Base-by-base conservation (phyloP, 2,888 invertebrate species). In the Tiphia femorata region DNA sequence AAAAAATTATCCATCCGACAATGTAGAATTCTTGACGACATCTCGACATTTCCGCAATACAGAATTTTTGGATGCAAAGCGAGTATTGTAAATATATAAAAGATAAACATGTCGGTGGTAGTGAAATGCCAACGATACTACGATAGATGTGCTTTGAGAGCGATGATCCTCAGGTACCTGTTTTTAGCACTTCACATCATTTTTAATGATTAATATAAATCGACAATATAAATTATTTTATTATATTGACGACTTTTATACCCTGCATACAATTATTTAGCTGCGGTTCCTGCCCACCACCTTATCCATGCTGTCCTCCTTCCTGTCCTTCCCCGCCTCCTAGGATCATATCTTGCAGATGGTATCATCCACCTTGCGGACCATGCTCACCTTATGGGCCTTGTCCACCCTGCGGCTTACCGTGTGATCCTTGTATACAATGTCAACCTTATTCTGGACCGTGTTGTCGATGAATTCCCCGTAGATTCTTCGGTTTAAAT, bases 121-220 rank as follows among this genome's bases (percentile, higher is more conserved):
- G 57, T 75, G 19, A 70, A 59, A 47, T 69, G 70, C 43, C 54
- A 57, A 16, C 62, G 67, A 27, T 49, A 50, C 12, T 63, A 59
- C 43, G 44, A 41, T 10, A 67, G 60, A 41, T 23, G 21, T 6
- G 41, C 43, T 6, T 12, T 67, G 21, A 62, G 40, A 40, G 35
- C 20, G 6, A 66, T 66, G 0, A 65, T 70, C 14, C 44, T 64
- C 59, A 62, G 65, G 71, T 71, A 46, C 29, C 27, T 6, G n/a
- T n/a, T n/a, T n/a, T n/a, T n/a, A n/a, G n/a, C n/a, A n/a, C n/a
- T n/a, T n/a, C n/a, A n/a, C n/a, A n/a, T n/a, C n/a, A n/a, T n/a
- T n/a, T n/a, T n/a, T n/a, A 33, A 33, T 33, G 1, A 14, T 33
- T 8, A 33, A 1, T 33, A 14, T 3, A 33, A 33, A 6, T 6